A percentile compares a stretch with the other conserved stretches of the same genome.
Conservation (phyloP, 2,888 invertebrate species). For the Cremastinae sp. region DNA sequence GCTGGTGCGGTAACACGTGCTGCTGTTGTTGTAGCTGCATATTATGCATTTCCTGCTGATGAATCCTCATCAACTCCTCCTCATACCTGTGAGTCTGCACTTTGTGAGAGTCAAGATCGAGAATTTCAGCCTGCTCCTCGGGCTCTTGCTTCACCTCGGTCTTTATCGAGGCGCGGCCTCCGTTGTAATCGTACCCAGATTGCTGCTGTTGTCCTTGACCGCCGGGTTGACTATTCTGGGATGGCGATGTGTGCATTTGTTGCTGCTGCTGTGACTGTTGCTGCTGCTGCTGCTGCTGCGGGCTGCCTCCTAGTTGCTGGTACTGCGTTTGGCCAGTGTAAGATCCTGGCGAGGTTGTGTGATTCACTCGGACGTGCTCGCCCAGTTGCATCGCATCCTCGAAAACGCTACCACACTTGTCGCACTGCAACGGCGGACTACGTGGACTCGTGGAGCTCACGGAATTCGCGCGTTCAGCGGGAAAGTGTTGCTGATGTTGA, state of each 20-base stretch:
- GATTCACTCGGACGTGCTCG: conserved; percentile 88
- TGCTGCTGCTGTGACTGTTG: conserved; percentile 80
- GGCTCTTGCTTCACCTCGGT: conserved; percentile 84
- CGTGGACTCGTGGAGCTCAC: conserved; percentile 85
- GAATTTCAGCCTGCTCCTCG: conserved; percentile 89
- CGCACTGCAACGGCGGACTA: conserved; percentile 86
- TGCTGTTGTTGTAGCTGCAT: conserved; percentile 74
- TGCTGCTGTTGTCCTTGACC: conserved; percentile 79
- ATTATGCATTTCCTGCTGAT: conserved; percentile 73
- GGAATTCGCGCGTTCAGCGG: conserved; percentile 74
- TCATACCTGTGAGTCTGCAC: conserved; percentile 86
- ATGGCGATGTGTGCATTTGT: conserved; percentile 73
- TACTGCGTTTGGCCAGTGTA: conserved; percentile 70
- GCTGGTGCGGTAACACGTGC: conserved; percentile 62
- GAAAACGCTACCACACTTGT: conserved; percentile 91
- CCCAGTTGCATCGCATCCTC: conserved; percentile 87
- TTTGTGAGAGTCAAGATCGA: conserved; percentile 94
- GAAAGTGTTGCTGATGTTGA: conserved; percentile 82
- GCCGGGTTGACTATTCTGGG: conserved; percentile 78
- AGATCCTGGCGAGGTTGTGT: conserved; percentile 80
- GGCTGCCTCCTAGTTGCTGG: conserved; percentile 70
- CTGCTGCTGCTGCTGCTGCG: conserved; percentile 81
- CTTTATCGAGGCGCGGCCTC: conserved; percentile 72
- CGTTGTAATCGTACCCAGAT: conserved; percentile 70
- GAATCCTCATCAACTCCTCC: conserved; percentile 75